phyloP scores from a whole-genome alignment of 2,113 vertebrate genomes.

The Atherinomorus stipes region DNA sequence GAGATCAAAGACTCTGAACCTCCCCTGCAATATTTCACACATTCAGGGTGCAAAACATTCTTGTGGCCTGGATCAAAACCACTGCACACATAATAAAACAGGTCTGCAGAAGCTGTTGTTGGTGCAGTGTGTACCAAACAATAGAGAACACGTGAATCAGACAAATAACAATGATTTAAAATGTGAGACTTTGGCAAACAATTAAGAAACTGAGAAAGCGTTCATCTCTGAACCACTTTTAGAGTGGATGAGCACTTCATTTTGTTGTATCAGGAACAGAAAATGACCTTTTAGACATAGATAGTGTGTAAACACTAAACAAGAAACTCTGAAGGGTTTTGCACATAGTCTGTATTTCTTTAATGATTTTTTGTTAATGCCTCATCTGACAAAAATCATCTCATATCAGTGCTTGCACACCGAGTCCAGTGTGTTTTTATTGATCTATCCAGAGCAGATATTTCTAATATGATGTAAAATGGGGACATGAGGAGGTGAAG shows the following conservation, averaged over 20 bases:
- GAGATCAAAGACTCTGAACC: conserved; percentile 55
- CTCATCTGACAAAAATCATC: no score
- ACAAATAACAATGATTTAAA: not conserved
- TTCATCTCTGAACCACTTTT: conserved; percentile 13
- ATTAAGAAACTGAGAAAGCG: conserved; percentile 26
- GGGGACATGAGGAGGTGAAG: no score
- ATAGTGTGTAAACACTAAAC: not conserved
- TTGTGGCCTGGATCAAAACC: conserved; percentile 44
- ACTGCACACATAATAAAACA: conserved; percentile 11
- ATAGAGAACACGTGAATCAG: conserved; percentile 2
- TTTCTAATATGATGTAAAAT: no score
- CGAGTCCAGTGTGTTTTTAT: no score
- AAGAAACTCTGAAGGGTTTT: not conserved
- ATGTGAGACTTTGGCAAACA: conserved; percentile 10
- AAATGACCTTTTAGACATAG: not conserved
- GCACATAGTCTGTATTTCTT: not conserved
- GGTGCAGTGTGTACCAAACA: not conserved
- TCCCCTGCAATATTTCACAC: conserved; percentile 51
- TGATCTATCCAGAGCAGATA: no score
- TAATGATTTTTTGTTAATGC: no score
- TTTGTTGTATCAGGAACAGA: not conserved
- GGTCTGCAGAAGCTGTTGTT: conserved; percentile 3
- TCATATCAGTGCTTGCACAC: no score
- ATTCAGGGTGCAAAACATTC: conserved; percentile 32
- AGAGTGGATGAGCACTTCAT: no score